Evolutionary conservation across 2,797 vertebrate genomes (phyloP), one percentile per base, ranked within the genome.

Genomic region (Selene dorsalis): DNA sequence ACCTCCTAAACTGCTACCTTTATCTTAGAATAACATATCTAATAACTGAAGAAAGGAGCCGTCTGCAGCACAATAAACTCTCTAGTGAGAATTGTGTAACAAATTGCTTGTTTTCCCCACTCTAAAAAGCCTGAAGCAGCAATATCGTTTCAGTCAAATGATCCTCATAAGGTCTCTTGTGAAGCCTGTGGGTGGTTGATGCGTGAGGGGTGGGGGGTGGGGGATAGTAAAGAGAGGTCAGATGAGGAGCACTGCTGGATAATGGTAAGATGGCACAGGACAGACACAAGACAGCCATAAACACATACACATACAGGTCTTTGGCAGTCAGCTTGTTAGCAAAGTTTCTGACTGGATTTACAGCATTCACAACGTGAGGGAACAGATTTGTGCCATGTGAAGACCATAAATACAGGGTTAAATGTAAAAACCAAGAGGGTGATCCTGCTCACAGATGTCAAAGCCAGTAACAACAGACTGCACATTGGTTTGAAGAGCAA

Each of bases 131-230:
- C 84, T 72, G 78, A 83, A 86, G 91, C 82, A 79, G 78, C 79
- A 77, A 88, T 78, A 90, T 88, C 79, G 84, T 78, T 88, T 70
- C 70, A 91, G 92, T 94, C 93, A 94, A 92, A 91, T 94, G 93
- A 94, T 90, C 80, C 86, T 91, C 92, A 92, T 88, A 86, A 83
- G 89, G 84, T 87, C 77, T 89, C 73, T 78, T 47, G 69, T 73
- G 82, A 74, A 84, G 80, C 90, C 84, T 0, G 69, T 74, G 84
- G 91, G 85, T 80, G 71, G 81, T 56, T 75, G 73, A 80, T 72
- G 75, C 0, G 8, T 58, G 62, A 73, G 71, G 39, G 32, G 32
- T 2, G 28, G 68, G 55, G 61, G 75, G 41, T 20, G 45, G 68
- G 68, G 71, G 57, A 47, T 78, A 75, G 69, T 47, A 75, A 78